Evolutionary conservation across 2,113 vertebrate species (phyloP), one percentile per base, ranked within the genome.

Genomic region (Poicephalus gulielmi): DNA sequence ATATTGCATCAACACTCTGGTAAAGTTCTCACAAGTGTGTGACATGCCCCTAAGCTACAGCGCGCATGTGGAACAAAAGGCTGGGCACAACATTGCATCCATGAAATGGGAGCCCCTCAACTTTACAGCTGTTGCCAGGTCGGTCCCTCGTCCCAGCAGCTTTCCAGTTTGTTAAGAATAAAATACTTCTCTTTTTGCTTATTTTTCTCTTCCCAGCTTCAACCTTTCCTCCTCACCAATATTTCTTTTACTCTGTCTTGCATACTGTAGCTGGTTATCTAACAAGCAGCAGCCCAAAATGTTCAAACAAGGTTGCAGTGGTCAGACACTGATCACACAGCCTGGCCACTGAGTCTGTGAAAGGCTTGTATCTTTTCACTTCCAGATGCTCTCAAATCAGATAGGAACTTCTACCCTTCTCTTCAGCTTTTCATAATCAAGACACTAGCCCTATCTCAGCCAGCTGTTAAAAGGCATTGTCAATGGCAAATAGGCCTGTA

Each of bases 21-120:
- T 94, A 95, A 97, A 98, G 95, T 98, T 97, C 97, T 98, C 96
- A 97, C 97, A 97, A 97, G 97, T 96, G 96, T 97, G 86, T 98
- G 97, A 97, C 97, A 92, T 98, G 97, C 95, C 98, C 96, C 95
- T 93, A 55, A 97, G 97, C 97, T 97, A 96, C 25, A 12, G 80
- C 1, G 4, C 97, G 92, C 86, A 20, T 14, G 60, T 41, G 86
- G 83, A 95, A 92, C 77, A 76, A 79, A 86, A 97, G 88, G 49
- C 85, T 35, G 78, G 17, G 86, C 44, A 86, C 2, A 24, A 62
- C 50, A 64, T 93, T 90, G 50, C 14, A 11, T 76, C 55, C 77
- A 83, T 88, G 67, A 95, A 71, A 83, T 41, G 46, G 70, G 62
- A 83, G 37, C 60, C 80, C 67, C 92, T 93, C 85, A 95, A 94